These are phyloP conservation scores for Rhea pennata DNA, from an alignment of 2,113 vertebrate genomes.

Conservation along the genomic window DNA sequence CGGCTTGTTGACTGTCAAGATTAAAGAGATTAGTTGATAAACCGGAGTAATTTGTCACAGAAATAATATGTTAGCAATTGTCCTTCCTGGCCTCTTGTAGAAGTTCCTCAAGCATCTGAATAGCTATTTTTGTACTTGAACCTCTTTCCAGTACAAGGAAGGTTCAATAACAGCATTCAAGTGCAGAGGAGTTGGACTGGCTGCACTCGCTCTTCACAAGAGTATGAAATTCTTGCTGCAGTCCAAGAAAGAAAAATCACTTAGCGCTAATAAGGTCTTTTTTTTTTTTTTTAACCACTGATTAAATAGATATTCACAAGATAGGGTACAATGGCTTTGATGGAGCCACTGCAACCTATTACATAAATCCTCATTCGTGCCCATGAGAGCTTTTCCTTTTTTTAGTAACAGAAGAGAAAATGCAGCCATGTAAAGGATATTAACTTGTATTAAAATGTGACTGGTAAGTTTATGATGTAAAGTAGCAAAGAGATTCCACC, in stretches of 20 bases:
- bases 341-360: slow-evolving; percentile 4
- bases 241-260: slow-evolving; percentile 28
- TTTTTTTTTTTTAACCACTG: neutral
- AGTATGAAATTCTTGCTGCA: neutral
- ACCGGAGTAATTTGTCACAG: rapidly evolving
- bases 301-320: slow-evolving; percentile 59
- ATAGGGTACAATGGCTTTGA: slow-evolving; percentile 20
- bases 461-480: neutral
- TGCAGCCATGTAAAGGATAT: neutral
- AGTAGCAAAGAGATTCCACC: neutral
- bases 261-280: slow-evolving; percentile 25
- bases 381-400: slow-evolving; percentile 42
- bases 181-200: neutral
- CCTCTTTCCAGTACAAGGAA: neutral
- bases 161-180: neutral
- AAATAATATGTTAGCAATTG: neutral
- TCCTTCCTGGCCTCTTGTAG: neutral
- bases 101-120: neutral
- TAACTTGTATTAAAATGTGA: neutral
- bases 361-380: slow-evolving; percentile 13
- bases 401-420: neutral
- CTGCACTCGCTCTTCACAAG: neutral
- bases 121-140: neutral
- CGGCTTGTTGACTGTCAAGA: neutral
- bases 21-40: neutral